Percentiles rank a stretch among this genome's conserved stretches.
These are phyloP conservation scores for Erebia epiphron DNA, from an alignment of 2,888 invertebrate genomes.

Conservation along the genomic window DNA sequence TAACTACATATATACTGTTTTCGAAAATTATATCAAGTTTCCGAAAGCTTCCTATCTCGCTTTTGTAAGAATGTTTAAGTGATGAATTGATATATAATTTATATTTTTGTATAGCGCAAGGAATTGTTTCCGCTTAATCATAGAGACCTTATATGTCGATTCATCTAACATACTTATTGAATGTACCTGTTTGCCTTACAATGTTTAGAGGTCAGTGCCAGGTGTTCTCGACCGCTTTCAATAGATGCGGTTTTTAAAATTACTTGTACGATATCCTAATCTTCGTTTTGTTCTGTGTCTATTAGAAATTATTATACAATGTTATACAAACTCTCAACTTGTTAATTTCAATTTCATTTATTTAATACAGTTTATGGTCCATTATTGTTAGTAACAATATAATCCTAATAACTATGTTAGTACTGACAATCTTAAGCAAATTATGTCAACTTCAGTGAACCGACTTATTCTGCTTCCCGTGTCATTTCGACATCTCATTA, in stretches of 20 bases:
- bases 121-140: constrained; percentile 14
- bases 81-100: too few relatives aligned
- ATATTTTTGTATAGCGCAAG: not conserved
- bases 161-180: constrained; percentile 5
- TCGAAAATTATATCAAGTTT: not conserved
- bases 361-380: too few relatives aligned
- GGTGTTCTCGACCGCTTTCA: not conserved
- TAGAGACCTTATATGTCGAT: constrained; percentile 16
- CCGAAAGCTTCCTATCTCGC: not conserved
- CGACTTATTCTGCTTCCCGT: too few relatives aligned
- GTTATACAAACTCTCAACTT: too few relatives aligned
- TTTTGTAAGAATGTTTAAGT: too few relatives aligned
- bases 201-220: constrained; percentile 15
- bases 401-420: too few relatives aligned
- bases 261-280: not conserved
- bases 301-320: not conserved
- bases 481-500: too few relatives aligned
- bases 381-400: too few relatives aligned
- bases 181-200: constrained; percentile 15
- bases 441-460: too few relatives aligned
- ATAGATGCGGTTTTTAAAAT: not conserved
- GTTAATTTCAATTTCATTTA: too few relatives aligned
- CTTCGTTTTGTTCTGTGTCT: not conserved
- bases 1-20: too few relatives aligned
- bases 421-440: too few relatives aligned